Conservation (phyloP, 2,113 vertebrate genomes). For the Otocyon megalotis region DNA sequence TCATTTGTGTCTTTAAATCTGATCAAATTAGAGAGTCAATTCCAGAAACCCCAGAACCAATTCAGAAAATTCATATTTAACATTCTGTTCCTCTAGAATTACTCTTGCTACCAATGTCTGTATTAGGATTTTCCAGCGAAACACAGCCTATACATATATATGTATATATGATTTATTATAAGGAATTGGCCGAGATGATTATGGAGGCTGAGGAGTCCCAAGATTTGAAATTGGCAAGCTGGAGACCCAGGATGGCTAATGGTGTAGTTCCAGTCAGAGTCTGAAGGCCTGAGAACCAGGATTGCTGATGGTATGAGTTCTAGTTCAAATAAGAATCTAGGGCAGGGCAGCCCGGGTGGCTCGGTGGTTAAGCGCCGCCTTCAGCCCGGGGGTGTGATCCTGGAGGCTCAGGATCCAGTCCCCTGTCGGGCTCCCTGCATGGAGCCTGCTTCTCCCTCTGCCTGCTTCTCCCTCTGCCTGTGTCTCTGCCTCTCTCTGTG, state of each 20-base stretch:
- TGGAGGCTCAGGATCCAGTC: too few relatives aligned
- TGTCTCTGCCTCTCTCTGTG: too few relatives aligned
- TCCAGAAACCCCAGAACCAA: background rate
- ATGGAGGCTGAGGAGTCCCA: background rate
- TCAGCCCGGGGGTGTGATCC: too few relatives aligned
- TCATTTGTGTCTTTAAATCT: background rate
- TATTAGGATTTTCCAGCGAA: background rate
- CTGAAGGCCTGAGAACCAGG: background rate
- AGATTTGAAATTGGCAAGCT: background rate
- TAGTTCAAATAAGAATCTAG: background rate
- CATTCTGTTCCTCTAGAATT: background rate
- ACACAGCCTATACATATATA: background rate
- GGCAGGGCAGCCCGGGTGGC: background rate
- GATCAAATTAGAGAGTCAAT: background rate
- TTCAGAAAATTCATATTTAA: background rate
- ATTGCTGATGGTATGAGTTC: background rate
- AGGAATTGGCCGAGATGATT: background rate
- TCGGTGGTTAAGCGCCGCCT: too few relatives aligned
- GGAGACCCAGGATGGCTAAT: background rate
- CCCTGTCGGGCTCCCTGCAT: too few relatives aligned
- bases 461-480: too few relatives aligned
- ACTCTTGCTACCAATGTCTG: background rate
- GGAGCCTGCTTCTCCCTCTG: too few relatives aligned
- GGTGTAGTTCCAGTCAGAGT: background rate
- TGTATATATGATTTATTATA: background rate